Percentiles rank a stretch among this genome's conserved stretches.
These are phyloP conservation scores for Magallana angulata DNA, from an alignment of 1,140 invertebrate genomes.

Conservation along the genomic window DNA sequence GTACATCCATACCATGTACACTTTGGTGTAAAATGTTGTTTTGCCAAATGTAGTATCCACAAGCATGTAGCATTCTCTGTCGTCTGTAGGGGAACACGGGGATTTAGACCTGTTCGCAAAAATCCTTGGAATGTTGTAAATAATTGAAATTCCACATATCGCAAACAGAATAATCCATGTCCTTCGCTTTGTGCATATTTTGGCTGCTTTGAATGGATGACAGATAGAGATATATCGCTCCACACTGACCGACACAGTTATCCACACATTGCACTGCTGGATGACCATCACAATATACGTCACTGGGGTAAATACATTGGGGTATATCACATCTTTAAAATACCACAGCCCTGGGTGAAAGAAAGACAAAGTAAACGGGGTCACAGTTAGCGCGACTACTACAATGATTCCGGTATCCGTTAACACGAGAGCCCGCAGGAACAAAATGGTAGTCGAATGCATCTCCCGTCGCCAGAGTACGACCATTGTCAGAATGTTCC, in stretches of 20 bases:
- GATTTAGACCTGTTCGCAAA: slow-evolving; percentile 63
- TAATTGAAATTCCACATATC: slow-evolving; percentile 66
- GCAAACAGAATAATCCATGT: slow-evolving; percentile 66
- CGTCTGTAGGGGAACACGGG: background rate
- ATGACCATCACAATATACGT: slow-evolving; percentile 75
- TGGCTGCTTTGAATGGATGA: slow-evolving; percentile 72
- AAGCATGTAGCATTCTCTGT: slow-evolving; percentile 57
- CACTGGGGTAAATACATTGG: slow-evolving; percentile 69
- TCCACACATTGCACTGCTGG: slow-evolving; percentile 77
- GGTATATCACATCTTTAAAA: slow-evolving; percentile 72
- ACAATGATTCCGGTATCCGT: slow-evolving; percentile 83
- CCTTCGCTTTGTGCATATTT: slow-evolving; percentile 68
- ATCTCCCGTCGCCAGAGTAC: slow-evolving; percentile 75
- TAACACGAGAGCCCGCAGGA: slow-evolving; percentile 74
- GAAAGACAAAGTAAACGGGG: slow-evolving; percentile 59
- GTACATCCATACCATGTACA: slow-evolving; percentile 71
- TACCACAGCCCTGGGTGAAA: slow-evolving; percentile 83
- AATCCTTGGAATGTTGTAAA: slow-evolving; percentile 76
- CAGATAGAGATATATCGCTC: slow-evolving; percentile 77
- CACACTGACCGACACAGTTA: slow-evolving; percentile 76
- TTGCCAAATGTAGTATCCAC: slow-evolving; percentile 67
- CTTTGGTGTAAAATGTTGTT: slow-evolving; percentile 64
- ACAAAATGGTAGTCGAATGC: slow-evolving; percentile 76
- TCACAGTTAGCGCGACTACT: slow-evolving; percentile 83
- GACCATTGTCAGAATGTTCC: slow-evolving; percentile 77